Percentiles rank a stretch among this genome's conserved stretches.
Conservation (phyloP, 2,797 vertebrate species). For the Silurus aristotelis region DNA sequence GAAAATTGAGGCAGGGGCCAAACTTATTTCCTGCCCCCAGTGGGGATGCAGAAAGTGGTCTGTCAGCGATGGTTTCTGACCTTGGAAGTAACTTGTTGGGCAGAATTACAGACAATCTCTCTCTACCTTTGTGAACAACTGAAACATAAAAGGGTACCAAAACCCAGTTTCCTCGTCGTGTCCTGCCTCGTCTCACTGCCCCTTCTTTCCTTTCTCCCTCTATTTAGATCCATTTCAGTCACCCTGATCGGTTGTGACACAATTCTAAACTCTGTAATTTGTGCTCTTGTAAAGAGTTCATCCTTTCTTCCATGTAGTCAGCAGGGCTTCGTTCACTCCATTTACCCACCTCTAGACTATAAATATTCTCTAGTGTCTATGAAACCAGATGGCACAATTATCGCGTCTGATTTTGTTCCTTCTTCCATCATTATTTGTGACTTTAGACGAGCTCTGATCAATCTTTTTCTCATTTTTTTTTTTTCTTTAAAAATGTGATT, state of each 20-base stretch:
- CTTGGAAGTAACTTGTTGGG: slow-evolving; percentile 14
- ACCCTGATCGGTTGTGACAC: slow-evolving; percentile 49
- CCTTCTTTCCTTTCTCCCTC: slow-evolving; percentile 19
- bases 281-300: slow-evolving; percentile 55
- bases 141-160: slow-evolving; percentile 20
- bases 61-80: slow-evolving; percentile 33
- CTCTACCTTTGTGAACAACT: not conserved
- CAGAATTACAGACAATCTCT: slow-evolving; percentile 30
- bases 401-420: slow-evolving; percentile 18
- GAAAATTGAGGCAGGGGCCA: slow-evolving; percentile 2
- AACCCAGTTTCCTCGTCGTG: slow-evolving; percentile 15
- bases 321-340: slow-evolving; percentile 36
- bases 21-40: slow-evolving; percentile 15
- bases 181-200: slow-evolving; percentile 22
- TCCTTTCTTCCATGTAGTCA: slow-evolving; percentile 41
- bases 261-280: slow-evolving; percentile 50
- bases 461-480: not conserved
- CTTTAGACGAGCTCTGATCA: not conserved
- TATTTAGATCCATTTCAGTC: slow-evolving; percentile 57
- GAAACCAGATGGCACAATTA: slow-evolving; percentile 30
- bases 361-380: slow-evolving; percentile 41
- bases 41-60: slow-evolving; percentile 20
- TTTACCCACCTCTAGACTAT: slow-evolving; percentile 33
- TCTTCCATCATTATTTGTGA: slow-evolving; percentile 31
- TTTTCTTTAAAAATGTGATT: not conserved